Evolutionary conservation across 2,797 vertebrate species (phyloP).

Genomic region (Chanos chanos): DNA sequence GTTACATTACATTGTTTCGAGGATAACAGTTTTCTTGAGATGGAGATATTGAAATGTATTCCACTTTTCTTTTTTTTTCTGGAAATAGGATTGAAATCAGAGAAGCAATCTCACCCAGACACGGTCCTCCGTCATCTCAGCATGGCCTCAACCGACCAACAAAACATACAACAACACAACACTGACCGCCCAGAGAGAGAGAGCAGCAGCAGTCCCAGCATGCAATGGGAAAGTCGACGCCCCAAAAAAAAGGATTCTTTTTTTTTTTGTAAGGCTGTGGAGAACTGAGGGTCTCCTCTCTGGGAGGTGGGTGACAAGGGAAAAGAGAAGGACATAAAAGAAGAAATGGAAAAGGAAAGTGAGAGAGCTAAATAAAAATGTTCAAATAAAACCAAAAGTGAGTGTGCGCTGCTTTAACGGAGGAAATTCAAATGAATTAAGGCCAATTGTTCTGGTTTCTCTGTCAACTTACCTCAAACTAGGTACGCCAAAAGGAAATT

Average conservation of each 20-base stretch:
- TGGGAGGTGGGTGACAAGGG: constrained; percentile 1
- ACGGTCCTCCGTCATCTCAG: constrained; percentile 43
- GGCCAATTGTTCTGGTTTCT: not conserved
- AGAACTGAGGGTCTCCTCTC: constrained; percentile 39
- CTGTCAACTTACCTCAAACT: not conserved
- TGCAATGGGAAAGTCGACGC: not conserved
- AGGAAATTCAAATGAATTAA: not conserved
- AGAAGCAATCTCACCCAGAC: constrained; percentile 64
- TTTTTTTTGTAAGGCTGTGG: not conserved
- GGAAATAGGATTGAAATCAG: constrained; percentile 58
- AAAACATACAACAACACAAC: constrained; percentile 5
- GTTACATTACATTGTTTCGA: no score
- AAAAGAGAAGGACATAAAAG: no score
- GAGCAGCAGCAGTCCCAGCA: no score
- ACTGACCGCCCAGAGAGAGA: constrained; percentile 13
- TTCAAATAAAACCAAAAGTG: not conserved
- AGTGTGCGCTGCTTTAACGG: not conserved
- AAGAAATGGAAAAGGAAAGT: not conserved
- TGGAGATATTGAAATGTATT: constrained; percentile 39
- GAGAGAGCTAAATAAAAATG: not conserved
- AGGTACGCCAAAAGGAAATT: not conserved
- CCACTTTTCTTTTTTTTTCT: constrained; percentile 38
- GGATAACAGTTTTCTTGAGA: no score
- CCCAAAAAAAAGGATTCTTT: not conserved
- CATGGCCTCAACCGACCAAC: constrained; percentile 45